phyloP scores from a whole-genome alignment of 2,888 invertebrate genomes.

The Amiota communis region DNA sequence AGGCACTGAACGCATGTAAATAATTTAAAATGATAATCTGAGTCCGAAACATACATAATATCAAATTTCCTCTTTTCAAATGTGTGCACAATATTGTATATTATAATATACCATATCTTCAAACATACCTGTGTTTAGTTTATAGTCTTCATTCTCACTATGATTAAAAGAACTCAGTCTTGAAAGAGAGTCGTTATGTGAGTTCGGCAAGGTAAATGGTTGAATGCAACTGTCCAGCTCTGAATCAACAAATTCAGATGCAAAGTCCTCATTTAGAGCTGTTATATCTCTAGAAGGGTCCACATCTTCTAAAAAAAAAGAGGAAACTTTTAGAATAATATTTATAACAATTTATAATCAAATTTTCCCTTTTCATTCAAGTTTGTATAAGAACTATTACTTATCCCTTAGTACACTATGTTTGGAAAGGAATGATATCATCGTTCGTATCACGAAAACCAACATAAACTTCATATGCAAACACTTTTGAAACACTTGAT shows the following conservation, averaged over 20 bases:
- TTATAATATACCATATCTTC: not conserved
- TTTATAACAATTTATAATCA: conserved; percentile 70
- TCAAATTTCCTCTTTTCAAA: not conserved
- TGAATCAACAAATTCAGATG: conserved; percentile 80
- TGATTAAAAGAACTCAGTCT: conserved; percentile 79
- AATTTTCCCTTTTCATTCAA: not conserved
- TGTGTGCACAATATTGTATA: conserved; percentile 4
- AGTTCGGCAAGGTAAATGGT: conserved; percentile 75
- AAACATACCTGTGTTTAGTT: conserved; percentile 76
- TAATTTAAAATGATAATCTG: conserved; percentile 9
- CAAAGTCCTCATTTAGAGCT: conserved; percentile 80
- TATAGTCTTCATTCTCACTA: conserved; percentile 79
- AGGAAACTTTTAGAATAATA: conserved; percentile 42
- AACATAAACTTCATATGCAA: too few species aligned
- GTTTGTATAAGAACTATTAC: not conserved
- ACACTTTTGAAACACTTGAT: too few species aligned
- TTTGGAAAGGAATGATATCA: too few species aligned
- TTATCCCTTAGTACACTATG: not conserved
- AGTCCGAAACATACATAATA: not conserved
- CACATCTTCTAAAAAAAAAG: conserved; percentile 74
- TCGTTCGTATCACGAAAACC: too few species aligned
- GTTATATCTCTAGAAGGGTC: conserved; percentile 79
- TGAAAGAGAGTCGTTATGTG: conserved; percentile 75
- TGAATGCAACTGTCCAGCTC: conserved; percentile 77
- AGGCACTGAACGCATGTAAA: conserved; percentile 75